Conservation (phyloP, 1,140 invertebrate genomes). For the Grapholita molesta region DNA sequence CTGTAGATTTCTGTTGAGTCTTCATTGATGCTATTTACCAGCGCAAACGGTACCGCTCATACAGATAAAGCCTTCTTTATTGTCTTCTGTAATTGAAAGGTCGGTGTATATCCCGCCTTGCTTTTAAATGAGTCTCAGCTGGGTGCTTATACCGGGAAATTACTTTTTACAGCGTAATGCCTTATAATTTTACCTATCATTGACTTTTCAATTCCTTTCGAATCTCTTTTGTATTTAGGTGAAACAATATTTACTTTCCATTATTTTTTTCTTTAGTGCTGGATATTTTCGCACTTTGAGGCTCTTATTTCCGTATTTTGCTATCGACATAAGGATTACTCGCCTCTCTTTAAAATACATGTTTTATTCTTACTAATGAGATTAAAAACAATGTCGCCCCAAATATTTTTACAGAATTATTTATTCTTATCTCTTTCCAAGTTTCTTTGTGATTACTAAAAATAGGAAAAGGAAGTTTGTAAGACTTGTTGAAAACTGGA, state of each 20-base stretch:
- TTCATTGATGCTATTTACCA: not conserved
- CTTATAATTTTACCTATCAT: constrained; percentile 31
- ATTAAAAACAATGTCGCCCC: not conserved
- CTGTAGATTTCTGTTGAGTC: not conserved
- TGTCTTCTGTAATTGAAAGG: constrained; percentile 68
- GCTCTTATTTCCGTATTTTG: too few species aligned
- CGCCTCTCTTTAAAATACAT: too few species aligned
- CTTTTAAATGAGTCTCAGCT: constrained; percentile 61
- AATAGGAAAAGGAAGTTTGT: not conserved
- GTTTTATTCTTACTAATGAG: too few species aligned
- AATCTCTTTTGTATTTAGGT: not conserved
- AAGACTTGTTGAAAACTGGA: not conserved
- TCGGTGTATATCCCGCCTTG: constrained; percentile 53
- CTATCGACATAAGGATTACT: too few species aligned
- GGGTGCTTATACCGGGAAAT: constrained; percentile 44
- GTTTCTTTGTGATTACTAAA: not conserved
- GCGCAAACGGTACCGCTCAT: constrained; percentile 34
- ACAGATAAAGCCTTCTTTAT: constrained; percentile 62
- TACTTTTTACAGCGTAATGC: constrained; percentile 37
- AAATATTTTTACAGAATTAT: not conserved
- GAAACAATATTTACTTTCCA: too few species aligned
- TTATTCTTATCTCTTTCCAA: too few species aligned
- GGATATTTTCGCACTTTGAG: too few species aligned
- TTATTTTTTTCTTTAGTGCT: too few species aligned
- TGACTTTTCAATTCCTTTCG: not conserved